Base-by-base conservation (phyloP, 2,888 invertebrate genomes). In the Piscicola geometra region DNA sequence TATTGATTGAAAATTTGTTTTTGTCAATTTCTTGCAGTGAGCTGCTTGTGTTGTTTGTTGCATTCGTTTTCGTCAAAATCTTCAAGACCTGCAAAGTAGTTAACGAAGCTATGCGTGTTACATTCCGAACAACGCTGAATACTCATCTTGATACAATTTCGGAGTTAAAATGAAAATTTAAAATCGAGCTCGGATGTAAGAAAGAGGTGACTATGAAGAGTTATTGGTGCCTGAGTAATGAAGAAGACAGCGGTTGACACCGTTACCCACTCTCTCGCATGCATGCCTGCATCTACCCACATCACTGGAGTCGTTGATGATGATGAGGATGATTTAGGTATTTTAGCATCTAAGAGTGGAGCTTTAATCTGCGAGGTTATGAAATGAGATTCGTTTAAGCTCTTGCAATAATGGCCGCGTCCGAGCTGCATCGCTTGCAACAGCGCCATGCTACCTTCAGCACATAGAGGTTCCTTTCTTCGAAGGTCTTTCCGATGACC, bases 271-370 rank as follows among this genome's bases (percentile, higher is more conserved):
- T 75, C 77, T 30, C 77, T 35, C 1, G 75, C 77, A 28, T 75
- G 75, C 2, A 52, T 75, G 32, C 77, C 77, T 28, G 47, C 70
- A 66, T 75, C 77, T n/a, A 75, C n/a, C 75, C 77, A 75, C 25
- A 75, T 32, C 25, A 68, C 77, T 36, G 75, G 75, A 25, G 35
- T 71, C 0, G 28, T n/a, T n/a, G n/a, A n/a, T n/a, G n/a, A n/a
- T n/a, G n/a, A n/a, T n/a, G n/a, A n/a, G n/a, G 28, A 25, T 21
- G 25, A 1, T 60, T 60, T 60, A 25, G 28, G 30, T 30, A 60
- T 60, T 30, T 60, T 12, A 18, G 21, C 52, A 50, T 50, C 21
- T 50, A 21, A 15, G 21, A 50, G 21, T 66, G 25, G 66, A 66
- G 25, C 28, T 66, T 66, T 9, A 18, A 30, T 25, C 66, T 12